Percentiles rank a stretch among this genome's conserved stretches.
Conservation (phyloP, 1,140 invertebrate species). For the Eumeta japonica region DNA sequence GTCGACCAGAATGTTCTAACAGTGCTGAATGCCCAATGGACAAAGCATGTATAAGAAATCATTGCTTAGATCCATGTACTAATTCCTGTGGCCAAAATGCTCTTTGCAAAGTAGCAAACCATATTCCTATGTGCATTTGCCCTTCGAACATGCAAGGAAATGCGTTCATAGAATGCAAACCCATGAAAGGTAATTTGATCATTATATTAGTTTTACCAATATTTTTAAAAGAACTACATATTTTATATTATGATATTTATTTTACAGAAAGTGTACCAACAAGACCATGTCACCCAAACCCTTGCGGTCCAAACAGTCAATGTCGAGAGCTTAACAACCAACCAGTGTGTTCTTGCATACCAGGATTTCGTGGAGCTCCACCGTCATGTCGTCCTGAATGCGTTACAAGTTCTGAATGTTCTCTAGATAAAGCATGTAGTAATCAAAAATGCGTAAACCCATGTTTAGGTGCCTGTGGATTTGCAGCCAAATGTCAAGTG, state of each 20-base stretch:
- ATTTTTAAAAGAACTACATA: slow-evolving; percentile 10
- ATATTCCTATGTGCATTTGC: slow-evolving; percentile 73
- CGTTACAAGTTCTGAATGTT: slow-evolving; percentile 61
- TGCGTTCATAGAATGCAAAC: slow-evolving; percentile 66
- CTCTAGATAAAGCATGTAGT: slow-evolving; percentile 59
- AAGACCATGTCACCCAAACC: slow-evolving; percentile 61
- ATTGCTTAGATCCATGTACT: slow-evolving; percentile 70
- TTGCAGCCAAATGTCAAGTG: slow-evolving; percentile 62
- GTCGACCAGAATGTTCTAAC: slow-evolving; percentile 68
- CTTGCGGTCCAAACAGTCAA: slow-evolving; percentile 64
- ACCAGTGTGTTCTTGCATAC: slow-evolving; percentile 63
- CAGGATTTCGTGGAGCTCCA: slow-evolving; percentile 63
- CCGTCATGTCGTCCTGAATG: slow-evolving; percentile 64
- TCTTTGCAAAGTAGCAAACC: slow-evolving; percentile 71
- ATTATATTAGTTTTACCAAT: slow-evolving; percentile 10
- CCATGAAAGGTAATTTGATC: slow-evolving; percentile 55
- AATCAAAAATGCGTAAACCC: slow-evolving; percentile 66
- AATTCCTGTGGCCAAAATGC: slow-evolving; percentile 72
- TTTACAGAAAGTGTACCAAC: slow-evolving; percentile 30
- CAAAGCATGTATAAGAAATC: slow-evolving; percentile 69
- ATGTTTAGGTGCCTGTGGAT: slow-evolving; percentile 65
- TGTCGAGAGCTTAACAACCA: slow-evolving; percentile 63
- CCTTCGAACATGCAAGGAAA: slow-evolving; percentile 67
- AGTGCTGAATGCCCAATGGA: slow-evolving; percentile 72
- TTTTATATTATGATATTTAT: slow-evolving; percentile 29